These are phyloP conservation scores for Porites lobata DNA, from an alignment of 92 coral and sea anemone genomes.

Conservation along the genomic window DNA sequence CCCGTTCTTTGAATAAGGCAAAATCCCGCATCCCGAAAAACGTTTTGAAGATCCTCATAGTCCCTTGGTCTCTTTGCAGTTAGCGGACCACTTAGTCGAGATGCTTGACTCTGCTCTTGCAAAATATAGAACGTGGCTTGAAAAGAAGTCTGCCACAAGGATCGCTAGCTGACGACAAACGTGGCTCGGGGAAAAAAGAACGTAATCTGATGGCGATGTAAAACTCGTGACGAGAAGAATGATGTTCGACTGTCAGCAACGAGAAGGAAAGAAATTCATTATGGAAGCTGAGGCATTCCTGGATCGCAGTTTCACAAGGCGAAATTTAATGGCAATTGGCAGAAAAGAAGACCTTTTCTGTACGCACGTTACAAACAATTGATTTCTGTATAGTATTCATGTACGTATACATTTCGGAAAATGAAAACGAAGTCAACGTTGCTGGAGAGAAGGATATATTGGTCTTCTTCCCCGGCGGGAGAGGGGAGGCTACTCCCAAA, in stretches of 20 bases:
- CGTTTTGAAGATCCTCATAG: too few species aligned
- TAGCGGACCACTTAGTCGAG: slow-evolving; percentile 83
- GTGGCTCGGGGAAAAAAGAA: not conserved
- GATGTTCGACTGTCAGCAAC: not conserved
- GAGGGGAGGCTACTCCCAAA: too few species aligned
- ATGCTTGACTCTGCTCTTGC: slow-evolving; percentile 90
- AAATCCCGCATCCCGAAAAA: too few species aligned
- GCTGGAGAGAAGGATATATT: too few species aligned
- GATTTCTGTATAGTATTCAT: too few species aligned
- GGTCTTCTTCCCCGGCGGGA: too few species aligned
- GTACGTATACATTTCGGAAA: too few species aligned
- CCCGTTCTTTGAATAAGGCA: too few species aligned
- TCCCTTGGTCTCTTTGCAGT: slow-evolving; percentile 44
- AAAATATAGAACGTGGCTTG: slow-evolving; percentile 89
- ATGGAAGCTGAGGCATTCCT: not conserved
- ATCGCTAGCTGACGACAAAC: slow-evolving; percentile 68
- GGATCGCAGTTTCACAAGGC: not conserved
- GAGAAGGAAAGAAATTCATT: not conserved
- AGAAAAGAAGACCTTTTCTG: too few species aligned
- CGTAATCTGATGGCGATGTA: not conserved
- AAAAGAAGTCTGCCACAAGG: slow-evolving; percentile 67
- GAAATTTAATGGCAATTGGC: not conserved
- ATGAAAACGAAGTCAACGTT: too few species aligned
- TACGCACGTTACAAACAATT: too few species aligned
- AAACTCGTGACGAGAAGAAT: not conserved